Base-by-base conservation (phyloP, 2,888 invertebrate species). In the Epicampocera succincta region DNA sequence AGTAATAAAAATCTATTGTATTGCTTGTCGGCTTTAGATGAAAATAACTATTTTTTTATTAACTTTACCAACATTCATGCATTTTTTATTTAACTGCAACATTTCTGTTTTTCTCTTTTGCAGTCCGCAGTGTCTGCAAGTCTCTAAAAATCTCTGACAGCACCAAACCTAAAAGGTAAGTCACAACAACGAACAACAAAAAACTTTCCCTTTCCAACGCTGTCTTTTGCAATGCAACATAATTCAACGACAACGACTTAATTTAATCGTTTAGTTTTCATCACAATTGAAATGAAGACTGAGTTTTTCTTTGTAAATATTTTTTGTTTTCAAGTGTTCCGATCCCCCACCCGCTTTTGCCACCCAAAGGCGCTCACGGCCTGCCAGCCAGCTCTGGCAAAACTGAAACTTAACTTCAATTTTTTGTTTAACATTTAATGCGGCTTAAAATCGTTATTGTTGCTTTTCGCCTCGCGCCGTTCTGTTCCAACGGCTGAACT, bases 341-440 rank as follows among this genome's bases (percentile, higher is more conserved):
- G 33, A 44, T 29, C 17, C 19, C n/a, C 71, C 65, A 44, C 25
- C 58, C 52, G 50, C 13, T 42, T 63, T 60, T 66, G 11, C 38
- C 77, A 52, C 42, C 58, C 58, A 65, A 77, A 56, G 33, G 17
- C n/a, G 40, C 5, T 21, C 19, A 21, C 21, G 8, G 15, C 11
- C 46, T 6, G 29, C 40, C 48, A 71, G 21, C 21, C 21, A 21
- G 15, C 17, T 38, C 42, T 44, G 4, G 44, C 33, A 40, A 33
- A 58, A 75, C 25, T 50, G n/a, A 50, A 68, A 44, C 38, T 52
- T 60, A 44, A 60, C 38, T 61, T n/a, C n/a, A n/a, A n/a, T n/a
- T 76, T 52, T 61, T 54, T 61, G 46, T 54, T 76, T 61, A 12
- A 38, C 11, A 46, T 65, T 74, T 44, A 3, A n/a, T 75, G 60